phyloP scores from a whole-genome alignment of 2,113 vertebrate species.

The Scytalopus superciliaris region DNA sequence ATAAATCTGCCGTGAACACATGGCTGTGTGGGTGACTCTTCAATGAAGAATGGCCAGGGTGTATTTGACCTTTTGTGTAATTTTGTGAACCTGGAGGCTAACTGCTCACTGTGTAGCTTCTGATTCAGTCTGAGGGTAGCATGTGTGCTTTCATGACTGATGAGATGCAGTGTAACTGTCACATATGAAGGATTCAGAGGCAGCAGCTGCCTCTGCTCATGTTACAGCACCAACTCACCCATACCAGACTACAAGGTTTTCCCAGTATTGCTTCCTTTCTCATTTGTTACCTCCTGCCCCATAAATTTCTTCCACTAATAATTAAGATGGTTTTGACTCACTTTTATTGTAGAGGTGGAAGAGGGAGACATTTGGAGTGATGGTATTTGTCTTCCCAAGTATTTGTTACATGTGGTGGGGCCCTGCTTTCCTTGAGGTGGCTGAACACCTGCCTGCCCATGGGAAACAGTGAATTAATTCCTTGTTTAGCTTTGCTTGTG shows the following conservation, averaged over 20 bases:
- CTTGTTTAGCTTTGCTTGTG: not conserved
- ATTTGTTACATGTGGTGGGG: no score
- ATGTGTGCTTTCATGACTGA: not conserved
- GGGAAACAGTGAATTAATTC: not conserved
- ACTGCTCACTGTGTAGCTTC: not conserved
- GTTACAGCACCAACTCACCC: not conserved
- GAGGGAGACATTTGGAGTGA: not conserved
- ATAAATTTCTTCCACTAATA: constrained; percentile 14
- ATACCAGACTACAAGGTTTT: not conserved
- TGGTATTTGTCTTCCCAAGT: not conserved
- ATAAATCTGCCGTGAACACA: not conserved
- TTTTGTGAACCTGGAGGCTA: not conserved
- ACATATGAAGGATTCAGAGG: not conserved
- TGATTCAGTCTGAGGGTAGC: not conserved
- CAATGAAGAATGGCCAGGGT: not conserved
- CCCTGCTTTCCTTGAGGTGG: not conserved
- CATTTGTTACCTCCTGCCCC: not conserved
- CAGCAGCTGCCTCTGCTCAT: not conserved
- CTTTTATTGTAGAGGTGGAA: not conserved
- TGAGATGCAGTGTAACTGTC: not conserved
- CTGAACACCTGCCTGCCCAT: not conserved
- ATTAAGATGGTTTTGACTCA: not conserved
- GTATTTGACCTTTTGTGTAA: not conserved
- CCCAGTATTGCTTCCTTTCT: not conserved
- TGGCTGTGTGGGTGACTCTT: not conserved